phyloP scores from a whole-genome alignment of 2,797 vertebrate genomes.

The Notolabrus celidotus region DNA sequence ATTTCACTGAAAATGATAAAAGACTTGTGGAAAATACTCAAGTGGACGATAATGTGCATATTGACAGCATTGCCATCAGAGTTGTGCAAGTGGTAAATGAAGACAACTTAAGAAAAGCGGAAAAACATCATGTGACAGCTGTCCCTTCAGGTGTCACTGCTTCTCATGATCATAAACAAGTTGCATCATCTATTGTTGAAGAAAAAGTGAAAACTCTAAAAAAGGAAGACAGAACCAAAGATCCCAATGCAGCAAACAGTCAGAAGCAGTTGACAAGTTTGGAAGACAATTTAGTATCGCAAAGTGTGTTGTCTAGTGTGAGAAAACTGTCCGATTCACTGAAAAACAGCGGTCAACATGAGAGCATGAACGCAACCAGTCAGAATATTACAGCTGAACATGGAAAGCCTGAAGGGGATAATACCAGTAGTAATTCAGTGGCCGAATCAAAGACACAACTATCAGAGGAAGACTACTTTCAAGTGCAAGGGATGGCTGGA shows the following conservation, averaged over 20 bases:
- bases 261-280: constrained; percentile 25
- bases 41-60: constrained; percentile 55
- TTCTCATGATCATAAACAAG: constrained; percentile 24
- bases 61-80: constrained; percentile 69
- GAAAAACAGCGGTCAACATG: constrained; percentile 43
- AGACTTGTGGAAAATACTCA: constrained; percentile 22
- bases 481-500: constrained; percentile 68
- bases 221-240: constrained; percentile 23
- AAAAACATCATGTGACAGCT: constrained; percentile 21
- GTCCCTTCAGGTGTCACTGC: constrained; percentile 9
- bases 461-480: constrained; percentile 74
- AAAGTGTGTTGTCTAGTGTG: constrained; percentile 50
- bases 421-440: background rate
- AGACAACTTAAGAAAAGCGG: constrained; percentile 23
- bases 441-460: constrained; percentile 37
- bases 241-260: constrained; percentile 9
- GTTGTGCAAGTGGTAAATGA: constrained; percentile 55
- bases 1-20: constrained; percentile 30
- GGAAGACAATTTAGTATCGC: constrained; percentile 42
- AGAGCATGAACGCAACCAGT: constrained; percentile 16
- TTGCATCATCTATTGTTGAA: constrained; percentile 19
- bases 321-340: constrained; percentile 52
- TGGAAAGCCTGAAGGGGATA: constrained; percentile 19
- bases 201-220: constrained; percentile 35
- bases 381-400: constrained; percentile 24